Evolutionary conservation across 1,140 invertebrate species (phyloP), one percentile per base, ranked within the genome.

Genomic region (Cataglyphis hispanica): DNA sequence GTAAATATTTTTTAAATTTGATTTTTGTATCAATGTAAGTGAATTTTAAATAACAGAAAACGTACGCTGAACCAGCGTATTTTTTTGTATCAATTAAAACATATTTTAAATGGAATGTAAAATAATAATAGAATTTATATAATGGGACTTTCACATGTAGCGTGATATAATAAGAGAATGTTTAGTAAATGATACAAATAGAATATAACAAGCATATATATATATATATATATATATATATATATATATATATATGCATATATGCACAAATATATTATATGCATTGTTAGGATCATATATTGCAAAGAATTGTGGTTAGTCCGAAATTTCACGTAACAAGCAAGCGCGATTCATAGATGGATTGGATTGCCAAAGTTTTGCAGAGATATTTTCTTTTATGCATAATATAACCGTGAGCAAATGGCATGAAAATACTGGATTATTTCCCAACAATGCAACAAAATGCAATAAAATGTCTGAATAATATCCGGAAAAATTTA

Each of bases 221-320:
- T n/a, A n/a, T n/a, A n/a, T n/a, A n/a, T n/a, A n/a, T n/a, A n/a
- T n/a, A n/a, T n/a, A n/a, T n/a, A n/a, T n/a, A n/a, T n/a, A n/a
- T n/a, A n/a, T n/a, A n/a, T n/a, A n/a, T n/a, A n/a, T n/a, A n/a
- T n/a, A n/a, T n/a, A n/a, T n/a, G n/a, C n/a, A n/a, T n/a, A n/a
- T n/a, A n/a, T n/a, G n/a, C n/a, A n/a, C n/a, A 81, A 81, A 81
- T 81, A 70, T 70, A 78, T 56, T 80, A 70, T 40, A 72, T 72
- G 25, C 53, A n/a, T n/a, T 1, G 27, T 31, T 60, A 13, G 22
- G n/a, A 83, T 74, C 53, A 34, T 16, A 34, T 83, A 83, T 72
- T 67, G 25, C 40, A 60, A 4, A 74, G 19, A 83, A 74, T 46
- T 74, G 53, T 43, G 40, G 11, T 69, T 80, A 46, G 31, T 77